A percentile compares a stretch with the other conserved stretches of the same genome.
phyloP scores from a whole-genome alignment of 1,140 invertebrate species.

The Mercenaria mercenaria region DNA sequence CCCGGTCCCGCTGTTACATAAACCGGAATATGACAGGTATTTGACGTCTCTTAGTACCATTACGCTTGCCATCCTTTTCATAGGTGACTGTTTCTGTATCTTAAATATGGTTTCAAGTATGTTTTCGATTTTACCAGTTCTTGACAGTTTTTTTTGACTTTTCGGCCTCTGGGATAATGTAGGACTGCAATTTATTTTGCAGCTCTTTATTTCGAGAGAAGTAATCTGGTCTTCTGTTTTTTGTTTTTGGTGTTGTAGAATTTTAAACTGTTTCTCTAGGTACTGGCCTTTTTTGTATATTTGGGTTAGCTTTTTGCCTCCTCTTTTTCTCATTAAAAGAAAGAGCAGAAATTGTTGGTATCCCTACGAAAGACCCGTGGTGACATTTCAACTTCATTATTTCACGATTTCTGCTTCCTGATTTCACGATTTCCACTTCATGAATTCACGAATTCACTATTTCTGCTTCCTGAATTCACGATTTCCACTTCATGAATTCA shows the following conservation, averaged over 20 bases:
- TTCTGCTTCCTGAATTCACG: too few species aligned
- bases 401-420: too few species aligned
- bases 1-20: background rate
- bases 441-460: too few species aligned
- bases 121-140: background rate
- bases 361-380: too few species aligned
- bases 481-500: too few species aligned
- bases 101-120: background rate
- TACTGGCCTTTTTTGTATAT: background rate
- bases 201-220: background rate
- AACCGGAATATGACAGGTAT: background rate
- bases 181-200: slow-evolving; percentile 17
- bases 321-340: background rate
- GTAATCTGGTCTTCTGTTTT: background rate
- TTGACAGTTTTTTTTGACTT: background rate
- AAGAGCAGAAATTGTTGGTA: background rate
- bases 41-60: background rate
- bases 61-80: background rate
- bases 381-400: too few species aligned
- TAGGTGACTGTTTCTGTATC: background rate
- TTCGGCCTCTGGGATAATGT: background rate
- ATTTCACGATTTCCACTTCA: too few species aligned
- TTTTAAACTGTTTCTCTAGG: background rate
- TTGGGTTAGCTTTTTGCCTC: background rate
- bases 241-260: background rate